These are phyloP conservation scores for Drepana falcataria DNA, from an alignment of 2,888 invertebrate species.

Conservation along the genomic window DNA sequence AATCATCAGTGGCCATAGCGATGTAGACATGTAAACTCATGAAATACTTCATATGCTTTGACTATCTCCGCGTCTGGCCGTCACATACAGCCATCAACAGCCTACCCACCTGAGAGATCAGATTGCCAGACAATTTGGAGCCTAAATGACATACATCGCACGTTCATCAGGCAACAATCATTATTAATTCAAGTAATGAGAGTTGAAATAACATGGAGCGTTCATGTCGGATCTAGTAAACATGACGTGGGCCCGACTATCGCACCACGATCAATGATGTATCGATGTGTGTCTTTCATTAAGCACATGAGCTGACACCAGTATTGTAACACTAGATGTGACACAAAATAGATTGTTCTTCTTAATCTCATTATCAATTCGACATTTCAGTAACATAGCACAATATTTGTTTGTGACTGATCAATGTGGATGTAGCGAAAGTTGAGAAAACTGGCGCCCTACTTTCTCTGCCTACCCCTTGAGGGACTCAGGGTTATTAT, in stretches of 20 bases:
- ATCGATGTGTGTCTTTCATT: constrained; percentile 58
- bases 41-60: neutral
- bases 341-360: neutral
- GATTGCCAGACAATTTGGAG: neutral
- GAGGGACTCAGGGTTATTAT: too few species aligned
- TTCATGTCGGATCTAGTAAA: constrained; percentile 60
- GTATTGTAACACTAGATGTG: constrained; percentile 21
- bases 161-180: constrained; percentile 25
- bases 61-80: neutral
- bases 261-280: constrained; percentile 63
- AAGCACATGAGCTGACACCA: constrained; percentile 24
- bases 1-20: too few species aligned
- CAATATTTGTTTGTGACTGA: too few species aligned
- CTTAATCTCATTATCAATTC: too few species aligned
- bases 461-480: too few species aligned
- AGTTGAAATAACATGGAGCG: constrained; percentile 49
- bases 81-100: neutral
- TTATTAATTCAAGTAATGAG: constrained; percentile 57
- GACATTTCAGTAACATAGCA: too few species aligned
- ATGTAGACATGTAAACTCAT: too few species aligned
- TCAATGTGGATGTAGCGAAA: too few species aligned
- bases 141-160: neutral
- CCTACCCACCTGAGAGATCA: neutral
- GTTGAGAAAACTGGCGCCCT: too few species aligned
- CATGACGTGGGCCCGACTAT: constrained; percentile 55